phyloP scores from a whole-genome alignment of 2,888 invertebrate genomes.

The Athrips mouffetella region DNA sequence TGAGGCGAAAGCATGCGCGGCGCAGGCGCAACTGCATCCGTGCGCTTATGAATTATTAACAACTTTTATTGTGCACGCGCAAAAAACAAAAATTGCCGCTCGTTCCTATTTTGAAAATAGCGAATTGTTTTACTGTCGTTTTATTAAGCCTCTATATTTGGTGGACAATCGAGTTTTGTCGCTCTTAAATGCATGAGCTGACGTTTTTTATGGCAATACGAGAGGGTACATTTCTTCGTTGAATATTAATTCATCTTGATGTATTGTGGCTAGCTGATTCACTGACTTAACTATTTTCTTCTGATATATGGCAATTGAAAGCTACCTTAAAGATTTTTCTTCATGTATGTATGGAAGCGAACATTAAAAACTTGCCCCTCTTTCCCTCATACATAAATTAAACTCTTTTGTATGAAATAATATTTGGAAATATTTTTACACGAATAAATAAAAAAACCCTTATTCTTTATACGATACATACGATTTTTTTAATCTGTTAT shows the following conservation, averaged over 20 bases:
- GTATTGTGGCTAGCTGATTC: neutral
- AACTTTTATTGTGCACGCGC: slow-evolving; percentile 66
- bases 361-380: too few species aligned
- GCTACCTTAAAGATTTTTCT: too few species aligned
- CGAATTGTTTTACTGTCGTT: slow-evolving; percentile 58
- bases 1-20: slow-evolving; percentile 52
- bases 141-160: slow-evolving; percentile 65
- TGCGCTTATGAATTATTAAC: slow-evolving; percentile 73
- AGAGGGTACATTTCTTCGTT: slow-evolving; percentile 2
- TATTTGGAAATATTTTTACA: too few species aligned
- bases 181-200: slow-evolving; percentile 10
- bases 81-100: slow-evolving; percentile 57
- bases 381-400: too few species aligned
- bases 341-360: too few species aligned
- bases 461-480: too few species aligned
- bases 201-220: slow-evolving; percentile 9
- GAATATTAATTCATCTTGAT: slow-evolving; percentile 11
- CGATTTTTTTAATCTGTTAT: too few species aligned
- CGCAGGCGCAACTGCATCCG: slow-evolving; percentile 24
- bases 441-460: too few species aligned
- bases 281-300: neutral
- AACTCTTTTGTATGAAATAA: too few species aligned
- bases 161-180: slow-evolving; percentile 46
- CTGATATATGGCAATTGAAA: too few species aligned
- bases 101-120: slow-evolving; percentile 72